Base-by-base conservation (phyloP, 2,113 vertebrate genomes). In the Gymnarchus niloticus region DNA sequence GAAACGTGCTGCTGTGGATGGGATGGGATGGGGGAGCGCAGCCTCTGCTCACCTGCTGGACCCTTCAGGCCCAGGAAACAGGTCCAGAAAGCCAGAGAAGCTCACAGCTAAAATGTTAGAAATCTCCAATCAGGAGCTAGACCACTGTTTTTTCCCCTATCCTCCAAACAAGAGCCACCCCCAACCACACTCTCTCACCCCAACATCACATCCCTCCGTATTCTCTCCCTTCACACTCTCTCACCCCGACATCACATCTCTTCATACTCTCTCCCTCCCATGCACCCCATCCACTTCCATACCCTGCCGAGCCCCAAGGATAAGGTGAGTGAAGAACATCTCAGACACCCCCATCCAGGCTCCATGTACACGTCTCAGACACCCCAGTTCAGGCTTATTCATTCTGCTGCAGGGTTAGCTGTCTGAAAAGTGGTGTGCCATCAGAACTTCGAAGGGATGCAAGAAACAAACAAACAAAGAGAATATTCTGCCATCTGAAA, bases 111-210 rank as follows among this genome's bases (percentile, higher is more conserved):
- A 95, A n/a, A n/a, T n/a, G n/a, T n/a, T n/a, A n/a, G n/a, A n/a
- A n/a, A 94, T 93, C 96, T 96, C 95, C 95, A 95, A 95, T 96
- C 95, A 96, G 97, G 94, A 95, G 95, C 95, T 95, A 92, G 93
- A 93, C 78, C 81, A 6, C 48, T 1, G 69, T 92, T 92, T 91
- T 87, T 84, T 85, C 65, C 73, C 73, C 73, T 65, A 91, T 87
- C 90, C 92, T 92, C 90, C 89, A 91, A 91, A 92, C 88, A 90
- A 90, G 69, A 56, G 28, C 73, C 88, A 85, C 90, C 89, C 89
- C 86, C 90, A 89, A 91, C 90, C 88, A 88, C 87, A 69, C 88
- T 83, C 65, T 83, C 88, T 87, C 87, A 1, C 28, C 37, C 3
- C 37, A 1, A 10, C 28, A 10, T 33, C 14, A 28, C 69, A 1